Evolutionary conservation across 1,140 invertebrate species (phyloP), one percentile per base, ranked within the genome.

Genomic region (Pachypsylla venusta): DNA sequence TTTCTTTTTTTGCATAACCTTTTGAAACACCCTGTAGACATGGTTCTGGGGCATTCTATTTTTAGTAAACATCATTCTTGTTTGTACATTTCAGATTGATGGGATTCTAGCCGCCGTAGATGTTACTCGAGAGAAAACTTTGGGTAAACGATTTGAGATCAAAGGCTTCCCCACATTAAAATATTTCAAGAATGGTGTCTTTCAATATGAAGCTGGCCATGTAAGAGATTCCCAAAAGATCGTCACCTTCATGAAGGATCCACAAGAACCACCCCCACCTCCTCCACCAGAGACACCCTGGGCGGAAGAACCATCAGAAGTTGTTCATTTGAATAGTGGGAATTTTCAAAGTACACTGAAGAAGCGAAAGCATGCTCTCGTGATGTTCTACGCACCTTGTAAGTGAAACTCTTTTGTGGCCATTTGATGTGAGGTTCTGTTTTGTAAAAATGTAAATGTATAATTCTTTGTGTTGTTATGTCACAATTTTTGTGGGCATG

Each of bases 351-450:
- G 73, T 19, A 73, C 78, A 55, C 68, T 85, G 1, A 77, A 77
- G 63, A 77, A 78, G 62, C 80, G 84, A 69, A 83, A 81, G 63
- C 87, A 92, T 72, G 83, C 81, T 13, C 67, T 93, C 10, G 81
- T 92, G 40, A 91, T 93, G 82, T 93, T 93, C 72, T 93, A 93
- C 74, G 88, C 89, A 2, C 89, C 89, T 30, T 93, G 89, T 90
- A 76, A 81, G 83, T 76, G 55, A 30, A 28, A 19, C 0, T 71
- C 65, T 24, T 62, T 67, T 61, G n/a, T n/a, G n/a, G n/a, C n/a
- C n/a, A n/a, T 58, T 53, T n/a, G n/a, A n/a, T n/a, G n/a, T n/a
- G n/a, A n/a, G n/a, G 39, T 57, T 30, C 61, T 64, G 56, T 54
- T 25, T 27, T 10, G 53, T 25, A n/a, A n/a, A n/a, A n/a, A n/a